Conservation (phyloP, 2,797 vertebrate species). For the Chelidonichthys spinosus region DNA sequence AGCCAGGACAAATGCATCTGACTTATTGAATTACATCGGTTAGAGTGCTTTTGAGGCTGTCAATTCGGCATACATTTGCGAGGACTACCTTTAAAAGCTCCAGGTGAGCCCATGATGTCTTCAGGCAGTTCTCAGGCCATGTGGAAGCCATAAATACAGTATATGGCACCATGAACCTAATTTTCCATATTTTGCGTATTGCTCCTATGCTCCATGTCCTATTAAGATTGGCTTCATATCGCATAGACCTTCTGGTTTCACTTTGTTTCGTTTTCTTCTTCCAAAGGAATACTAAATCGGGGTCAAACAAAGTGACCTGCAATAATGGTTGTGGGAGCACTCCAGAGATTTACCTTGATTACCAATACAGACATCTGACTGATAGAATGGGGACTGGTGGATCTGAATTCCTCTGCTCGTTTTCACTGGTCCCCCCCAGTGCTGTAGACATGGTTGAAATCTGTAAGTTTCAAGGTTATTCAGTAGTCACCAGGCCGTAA, state of each 20-base stretch:
- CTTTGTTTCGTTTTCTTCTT: conserved; percentile 52
- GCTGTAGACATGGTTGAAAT: conserved; percentile 23
- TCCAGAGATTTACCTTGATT: conserved; percentile 67
- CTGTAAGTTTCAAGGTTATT: conserved; percentile 29
- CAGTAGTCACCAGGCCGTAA: conserved; percentile 30
- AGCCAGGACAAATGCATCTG: conserved; percentile 42
- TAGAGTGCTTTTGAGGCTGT: conserved; percentile 27
- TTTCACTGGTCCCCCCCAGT: conserved; percentile 18
- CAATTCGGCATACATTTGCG: conserved; percentile 42
- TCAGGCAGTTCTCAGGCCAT: conserved; percentile 43
- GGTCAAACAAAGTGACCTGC: conserved; percentile 65
- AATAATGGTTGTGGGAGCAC: conserved; percentile 59
- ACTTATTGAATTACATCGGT: conserved; percentile 44
- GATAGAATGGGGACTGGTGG: conserved; percentile 55
- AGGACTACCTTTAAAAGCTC: conserved; percentile 50
- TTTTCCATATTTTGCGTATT: conserved; percentile 68
- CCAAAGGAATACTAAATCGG: conserved; percentile 49
- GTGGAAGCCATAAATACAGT: conserved; percentile 66
- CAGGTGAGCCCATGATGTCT: conserved; percentile 62
- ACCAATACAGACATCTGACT: conserved; percentile 64
- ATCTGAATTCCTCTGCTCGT: conserved; percentile 34
- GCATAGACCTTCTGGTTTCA: conserved; percentile 71
- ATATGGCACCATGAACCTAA: conserved; percentile 55
- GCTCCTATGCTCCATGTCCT: conserved; percentile 50
- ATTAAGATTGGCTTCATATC: conserved; percentile 64